Percentiles rank a stretch among this genome's conserved stretches.
phyloP scores from a whole-genome alignment of 2,113 vertebrate species.

The Xyliphius kryptos region DNA sequence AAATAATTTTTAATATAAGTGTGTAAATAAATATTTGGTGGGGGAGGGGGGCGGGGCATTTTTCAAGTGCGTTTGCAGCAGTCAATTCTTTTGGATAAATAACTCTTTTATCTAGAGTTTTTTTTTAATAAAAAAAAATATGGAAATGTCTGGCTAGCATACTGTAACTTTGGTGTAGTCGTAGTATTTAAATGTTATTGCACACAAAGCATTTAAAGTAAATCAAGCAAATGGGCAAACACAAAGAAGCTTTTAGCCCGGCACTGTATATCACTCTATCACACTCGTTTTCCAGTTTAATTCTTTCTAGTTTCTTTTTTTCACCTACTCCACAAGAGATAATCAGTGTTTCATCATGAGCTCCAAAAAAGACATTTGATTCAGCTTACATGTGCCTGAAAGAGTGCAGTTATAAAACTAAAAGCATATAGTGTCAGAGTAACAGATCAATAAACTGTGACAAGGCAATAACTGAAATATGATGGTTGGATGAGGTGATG shows the following conservation, averaged over 20 bases:
- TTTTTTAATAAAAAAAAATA: no score
- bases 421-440: neutral
- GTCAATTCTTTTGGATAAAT: no score
- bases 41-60: no score
- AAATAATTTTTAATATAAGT: no score
- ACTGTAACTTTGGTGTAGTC: no score
- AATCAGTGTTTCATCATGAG: constrained; percentile 9
- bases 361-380: neutral
- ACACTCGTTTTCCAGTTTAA: neutral
- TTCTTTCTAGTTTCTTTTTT: neutral
- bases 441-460: constrained; percentile 24
- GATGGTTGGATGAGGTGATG: constrained; percentile 18
- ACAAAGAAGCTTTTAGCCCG: constrained; percentile 17
- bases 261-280: constrained; percentile 11
- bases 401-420: neutral
- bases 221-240: no score
- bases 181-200: no score
- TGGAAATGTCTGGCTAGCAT: no score
- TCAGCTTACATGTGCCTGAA: neutral
- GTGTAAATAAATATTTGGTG: no score
- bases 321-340: neutral
- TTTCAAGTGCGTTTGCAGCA: no score
- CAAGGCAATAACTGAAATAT: constrained; percentile 15
- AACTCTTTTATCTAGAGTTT: no score
- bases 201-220: no score